Evolutionary conservation across 2,797 vertebrate genomes (phyloP), one percentile per base, ranked within the genome.

Genomic region (Sarcoramphus papa): DNA sequence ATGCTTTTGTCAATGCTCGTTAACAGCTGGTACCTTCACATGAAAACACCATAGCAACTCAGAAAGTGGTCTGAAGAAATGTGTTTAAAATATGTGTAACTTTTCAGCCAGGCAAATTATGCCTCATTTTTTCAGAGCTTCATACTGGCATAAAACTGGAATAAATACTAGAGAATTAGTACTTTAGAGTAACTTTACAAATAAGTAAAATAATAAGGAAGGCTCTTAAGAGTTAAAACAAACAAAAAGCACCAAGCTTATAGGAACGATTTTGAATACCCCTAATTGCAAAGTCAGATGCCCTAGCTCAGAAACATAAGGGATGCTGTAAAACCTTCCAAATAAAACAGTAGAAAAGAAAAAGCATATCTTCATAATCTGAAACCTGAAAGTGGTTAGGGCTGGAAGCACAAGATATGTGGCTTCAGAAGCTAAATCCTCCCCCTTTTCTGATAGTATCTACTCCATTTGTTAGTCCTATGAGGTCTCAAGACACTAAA

Each of bases 1-100:
- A 45, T 24, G 9, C 4, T 81, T 88, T 67, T 24, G 31, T 57
- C 28, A 48, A 9, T 0, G 8, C 14, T 45, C 0, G 0, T 59
- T 91, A 77, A 31, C 8, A 75, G 20, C n/a, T 63, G 14, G 4
- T 40, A 35, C 16, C 15, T 65, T 85, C 51, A 67, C 5, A 10
- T 7, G 33, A 45, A 75, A 86, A 54, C 21, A 65, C 8, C 33
- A 72, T 6, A 72, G 27, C 27, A 57, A 41, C 50, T 82, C 35
- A 33, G 51, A 59, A 78, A 79, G 8, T 48, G 23, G 37, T 37
- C 33, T 56, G 64, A 77, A 62, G 33, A 56, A 70, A 7, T 17
- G 5, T 54, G 2, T 76, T 84, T 78, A 53, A 93, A 92, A 59
- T 62, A 31, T 16, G 11, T 30, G 6, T 19, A 78, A 84, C 5